Conservation (phyloP, 37 sponge, comb jelly and placozoan genomes). For the Halichondria panicea region DNA sequence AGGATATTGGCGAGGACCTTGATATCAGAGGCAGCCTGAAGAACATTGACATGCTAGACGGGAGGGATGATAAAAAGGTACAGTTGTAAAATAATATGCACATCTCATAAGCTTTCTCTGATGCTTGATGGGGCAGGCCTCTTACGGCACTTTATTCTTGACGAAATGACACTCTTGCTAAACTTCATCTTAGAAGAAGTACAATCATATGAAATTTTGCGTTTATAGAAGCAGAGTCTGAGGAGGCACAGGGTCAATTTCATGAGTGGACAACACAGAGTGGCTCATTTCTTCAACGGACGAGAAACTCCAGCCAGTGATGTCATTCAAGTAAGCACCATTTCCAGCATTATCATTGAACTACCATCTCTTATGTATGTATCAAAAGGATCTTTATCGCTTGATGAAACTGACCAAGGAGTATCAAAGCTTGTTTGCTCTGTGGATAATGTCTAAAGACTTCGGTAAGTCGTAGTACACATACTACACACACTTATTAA, state of each 20-base stretch:
- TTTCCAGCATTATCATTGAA: neutral
- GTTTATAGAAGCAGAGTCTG: too few species aligned
- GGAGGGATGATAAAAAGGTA: neutral
- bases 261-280: constrained; percentile 43
- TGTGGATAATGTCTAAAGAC: constrained; percentile 58
- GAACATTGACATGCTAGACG: neutral
- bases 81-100: neutral
- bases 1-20: neutral
- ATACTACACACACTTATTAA: neutral
- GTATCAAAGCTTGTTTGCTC: constrained; percentile 36
- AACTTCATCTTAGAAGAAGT: constrained; percentile 96
- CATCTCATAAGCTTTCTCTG: neutral
- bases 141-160: constrained; percentile 94
- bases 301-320: constrained; percentile 34
- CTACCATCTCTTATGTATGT: neutral
- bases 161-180: constrained; percentile 77
- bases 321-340: constrained; percentile 23
- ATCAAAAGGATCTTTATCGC: constrained; percentile 33
- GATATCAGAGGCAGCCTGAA: constrained; percentile 16
- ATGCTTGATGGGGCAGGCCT: constrained; percentile 43
- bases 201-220: too few species aligned
- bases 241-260: constrained; percentile 44
- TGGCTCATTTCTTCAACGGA: constrained; percentile 48
- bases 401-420: constrained; percentile 17
- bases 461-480: constrained; percentile 34